phyloP scores from a whole-genome alignment of 2,888 invertebrate species.

The Hirudinaria manillensis region DNA sequence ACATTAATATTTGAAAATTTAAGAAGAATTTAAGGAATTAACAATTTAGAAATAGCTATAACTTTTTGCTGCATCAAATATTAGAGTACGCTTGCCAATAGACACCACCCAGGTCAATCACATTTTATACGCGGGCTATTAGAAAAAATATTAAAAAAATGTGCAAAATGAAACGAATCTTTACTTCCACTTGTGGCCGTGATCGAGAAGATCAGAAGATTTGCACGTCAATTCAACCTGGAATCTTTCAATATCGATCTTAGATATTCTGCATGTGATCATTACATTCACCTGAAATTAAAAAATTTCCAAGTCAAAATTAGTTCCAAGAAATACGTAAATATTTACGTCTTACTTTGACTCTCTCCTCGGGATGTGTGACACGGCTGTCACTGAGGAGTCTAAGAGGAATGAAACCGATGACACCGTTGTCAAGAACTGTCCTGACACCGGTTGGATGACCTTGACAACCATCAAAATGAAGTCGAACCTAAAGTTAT shows the following conservation, averaged over 20 bases:
- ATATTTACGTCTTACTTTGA: conserved; percentile 59
- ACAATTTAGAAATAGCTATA: no score
- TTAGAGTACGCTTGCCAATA: no score
- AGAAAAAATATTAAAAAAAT: not conserved
- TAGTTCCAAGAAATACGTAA: not conserved
- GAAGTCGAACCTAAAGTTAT: conserved; percentile 88
- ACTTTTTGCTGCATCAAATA: no score
- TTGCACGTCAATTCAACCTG: conserved; percentile 77
- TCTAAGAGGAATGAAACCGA: conserved; percentile 86
- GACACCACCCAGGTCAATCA: not conserved
- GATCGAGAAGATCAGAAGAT: conserved; percentile 82
- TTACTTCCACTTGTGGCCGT: conserved; percentile 78
- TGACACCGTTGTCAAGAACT: conserved; percentile 78
- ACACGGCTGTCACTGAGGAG: conserved; percentile 89
- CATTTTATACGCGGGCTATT: not conserved
- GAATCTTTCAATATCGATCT: conserved; percentile 89
- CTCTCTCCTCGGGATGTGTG: conserved; percentile 84
- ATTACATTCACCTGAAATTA: conserved; percentile 50
- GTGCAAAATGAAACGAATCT: not conserved
- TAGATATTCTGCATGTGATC: conserved; percentile 72
- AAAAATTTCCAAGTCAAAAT: not conserved
- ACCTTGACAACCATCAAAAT: conserved; percentile 85
- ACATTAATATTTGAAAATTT: no score
- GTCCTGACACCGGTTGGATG: conserved; percentile 85
- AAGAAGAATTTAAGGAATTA: no score